Evolutionary conservation across 2,113 vertebrate genomes (phyloP), one percentile per base, ranked within the genome.

Genomic region (Osmerus mordax): DNA sequence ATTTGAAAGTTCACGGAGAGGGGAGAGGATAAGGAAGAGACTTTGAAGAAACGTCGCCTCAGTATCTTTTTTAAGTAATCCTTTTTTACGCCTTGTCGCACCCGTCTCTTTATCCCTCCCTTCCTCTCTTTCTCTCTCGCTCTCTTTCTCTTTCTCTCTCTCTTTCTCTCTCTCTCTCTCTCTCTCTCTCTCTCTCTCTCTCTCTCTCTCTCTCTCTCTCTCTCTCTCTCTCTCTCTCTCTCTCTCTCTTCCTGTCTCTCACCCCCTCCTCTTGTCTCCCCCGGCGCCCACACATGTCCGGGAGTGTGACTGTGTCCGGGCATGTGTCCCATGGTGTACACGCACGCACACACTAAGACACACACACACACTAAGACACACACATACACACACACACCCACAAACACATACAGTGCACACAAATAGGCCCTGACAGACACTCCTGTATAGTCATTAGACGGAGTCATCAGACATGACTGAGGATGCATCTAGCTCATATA

Each of bases 281-380:
- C 53, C 36, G 58, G 4, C 88, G 74, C 88, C 82, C 87, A 87
- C 84, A 73, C 83, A 84, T 76, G 81, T 81, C 83, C 82, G 78
- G 19, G 67, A 80, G 78, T 79, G 83, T 83, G 83, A 80, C 75
- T 78, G 59, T 61, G 61, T 78, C 11, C 78, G 3, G 18, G 74
- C 70, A 66, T 75, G 51, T 75, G 69, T 58, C 55, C 69, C 41
- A 61, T 3, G 1, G 25, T 55, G 14, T 28, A 25, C 55, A 53
- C 19, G 67, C 28, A 67, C 78, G 80, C 69, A 79, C 70, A 63
- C 68, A 47, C 7, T 15, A 2, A 55, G 16, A 67, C n/a, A 67
- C n/a, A 67, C 41, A 54, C 69, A 72, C 72, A 76, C 55, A 54
- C 47, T 67, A 23, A 68, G 76, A 81, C 69, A 79, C 70, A 63